These are phyloP conservation scores for Muscidifurax raptorellus DNA, from an alignment of 1,140 invertebrate genomes.

Conservation along the genomic window DNA sequence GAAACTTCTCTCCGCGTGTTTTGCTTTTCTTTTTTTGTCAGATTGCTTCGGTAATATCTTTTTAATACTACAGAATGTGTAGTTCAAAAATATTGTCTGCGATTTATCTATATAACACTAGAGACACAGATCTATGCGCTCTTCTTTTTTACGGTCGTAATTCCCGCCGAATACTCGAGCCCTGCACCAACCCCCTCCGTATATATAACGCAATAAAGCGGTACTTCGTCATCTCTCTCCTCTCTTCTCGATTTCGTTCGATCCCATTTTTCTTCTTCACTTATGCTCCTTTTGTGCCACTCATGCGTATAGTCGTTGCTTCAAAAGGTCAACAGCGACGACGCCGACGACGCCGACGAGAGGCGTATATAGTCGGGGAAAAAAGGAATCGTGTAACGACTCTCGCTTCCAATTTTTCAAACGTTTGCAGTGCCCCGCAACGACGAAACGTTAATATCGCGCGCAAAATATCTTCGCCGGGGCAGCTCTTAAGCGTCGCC, in stretches of 20 bases:
- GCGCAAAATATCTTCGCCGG: conserved; percentile 55
- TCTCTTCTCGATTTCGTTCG: conserved; percentile 5
- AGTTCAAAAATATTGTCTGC: neutral
- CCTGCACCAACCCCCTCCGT: neutral
- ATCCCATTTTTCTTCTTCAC: conserved; percentile 2
- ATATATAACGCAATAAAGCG: conserved; percentile 10
- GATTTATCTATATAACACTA: neutral
- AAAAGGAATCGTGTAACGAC: conserved; percentile 51
- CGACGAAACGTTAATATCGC: neutral
- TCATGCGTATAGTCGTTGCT: neutral
- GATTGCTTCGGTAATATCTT: too few relatives aligned
- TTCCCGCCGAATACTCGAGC: neutral
- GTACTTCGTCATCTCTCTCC: conserved; percentile 21
- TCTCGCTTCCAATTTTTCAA: conserved; percentile 60
- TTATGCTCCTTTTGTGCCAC: neutral
- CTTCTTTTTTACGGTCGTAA: conserved; percentile 32
- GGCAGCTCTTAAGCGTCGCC: conserved; percentile 17
- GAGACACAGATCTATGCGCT: conserved; percentile 2
- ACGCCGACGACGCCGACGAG: neutral
- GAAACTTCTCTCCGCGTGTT: too few relatives aligned
- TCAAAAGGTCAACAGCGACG: conserved; percentile 37
- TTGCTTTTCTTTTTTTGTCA: too few relatives aligned
- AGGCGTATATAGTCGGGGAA: conserved; percentile 32
- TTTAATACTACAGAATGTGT: too few relatives aligned
- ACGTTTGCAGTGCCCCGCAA: conserved; percentile 9